These are phyloP conservation scores for Drosophila flavopinicola DNA, from an alignment of 2,888 invertebrate species.

Conservation along the genomic window DNA sequence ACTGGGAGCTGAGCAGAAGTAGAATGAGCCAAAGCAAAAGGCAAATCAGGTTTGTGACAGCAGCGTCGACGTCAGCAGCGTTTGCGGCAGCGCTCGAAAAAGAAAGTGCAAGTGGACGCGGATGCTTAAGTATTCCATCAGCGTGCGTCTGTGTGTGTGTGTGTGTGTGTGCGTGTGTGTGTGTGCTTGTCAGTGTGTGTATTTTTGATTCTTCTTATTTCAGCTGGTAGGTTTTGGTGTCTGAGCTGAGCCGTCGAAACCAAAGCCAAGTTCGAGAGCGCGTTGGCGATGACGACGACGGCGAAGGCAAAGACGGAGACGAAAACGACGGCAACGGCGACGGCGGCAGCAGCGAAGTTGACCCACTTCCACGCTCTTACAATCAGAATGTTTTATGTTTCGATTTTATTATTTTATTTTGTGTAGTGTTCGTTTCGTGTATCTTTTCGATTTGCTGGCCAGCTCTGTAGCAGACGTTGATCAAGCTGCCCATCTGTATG, in stretches of 20 bases:
- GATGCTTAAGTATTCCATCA: conserved; percentile 83
- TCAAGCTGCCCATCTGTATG: conserved; percentile 31
- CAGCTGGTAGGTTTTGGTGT: conserved; percentile 54
- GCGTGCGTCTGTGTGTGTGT: conserved; percentile 30
- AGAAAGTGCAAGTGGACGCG: conserved; percentile 84
- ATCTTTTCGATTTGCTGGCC: conserved; percentile 72
- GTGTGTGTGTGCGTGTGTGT: conserved; percentile 11
- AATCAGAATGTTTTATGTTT: conserved; percentile 83
- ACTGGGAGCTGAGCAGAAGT: conserved; percentile 52
- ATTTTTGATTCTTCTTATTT: conserved; percentile 58
- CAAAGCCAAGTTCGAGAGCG: conserved; percentile 68
- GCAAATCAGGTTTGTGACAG: conserved; percentile 45
- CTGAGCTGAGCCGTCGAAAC: conserved; percentile 52
- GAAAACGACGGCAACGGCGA: conserved; percentile 7
- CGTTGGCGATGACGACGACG: conserved; percentile 54
- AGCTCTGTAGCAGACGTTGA: conserved; percentile 42
- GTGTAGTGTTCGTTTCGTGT: conserved; percentile 67
- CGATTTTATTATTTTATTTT: conserved; percentile 79
- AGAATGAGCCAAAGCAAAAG: conserved; percentile 58
- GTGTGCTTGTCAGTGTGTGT: conserved; percentile 25
- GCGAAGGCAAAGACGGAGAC: conserved; percentile 13
- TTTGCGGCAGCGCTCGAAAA: conserved; percentile 70
- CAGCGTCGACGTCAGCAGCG: conserved; percentile 30
- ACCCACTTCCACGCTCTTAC: conserved; percentile 77
- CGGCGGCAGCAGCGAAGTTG: conserved; percentile 43